Percentiles rank a stretch among this genome's conserved stretches.
These are phyloP conservation scores for Nycticebus coucang DNA, from an alignment of 2,113 vertebrate species.

Conservation along the genomic window DNA sequence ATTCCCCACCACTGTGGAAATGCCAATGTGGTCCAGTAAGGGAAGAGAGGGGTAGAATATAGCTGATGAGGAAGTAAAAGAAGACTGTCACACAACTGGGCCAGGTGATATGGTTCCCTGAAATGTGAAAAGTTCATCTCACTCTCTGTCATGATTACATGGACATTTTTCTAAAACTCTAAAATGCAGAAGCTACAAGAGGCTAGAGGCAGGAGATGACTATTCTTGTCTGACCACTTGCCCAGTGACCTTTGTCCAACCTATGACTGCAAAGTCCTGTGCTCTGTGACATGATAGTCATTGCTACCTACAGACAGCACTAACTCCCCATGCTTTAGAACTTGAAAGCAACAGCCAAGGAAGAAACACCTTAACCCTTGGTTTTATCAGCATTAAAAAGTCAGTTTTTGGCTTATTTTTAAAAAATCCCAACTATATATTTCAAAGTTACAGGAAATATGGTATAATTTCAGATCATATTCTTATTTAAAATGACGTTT, in stretches of 20 bases:
- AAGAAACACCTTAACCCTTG: background rate
- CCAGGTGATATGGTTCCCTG: background rate
- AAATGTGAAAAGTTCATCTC: background rate
- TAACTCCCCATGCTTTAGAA: background rate
- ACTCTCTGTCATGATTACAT: background rate
- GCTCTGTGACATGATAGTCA: background rate
- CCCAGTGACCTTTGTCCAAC: background rate
- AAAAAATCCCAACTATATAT: background rate
- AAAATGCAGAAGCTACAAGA: background rate
- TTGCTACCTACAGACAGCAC: background rate
- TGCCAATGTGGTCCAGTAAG: background rate
- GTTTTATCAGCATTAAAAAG: background rate
- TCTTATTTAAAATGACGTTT: constrained; percentile 20
- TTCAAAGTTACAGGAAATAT: background rate
- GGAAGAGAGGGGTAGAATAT: background rate
- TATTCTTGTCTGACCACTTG: background rate
- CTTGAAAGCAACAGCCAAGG: background rate
- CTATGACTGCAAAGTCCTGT: background rate
- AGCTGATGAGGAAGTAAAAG: background rate
- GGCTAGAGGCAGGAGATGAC: background rate
- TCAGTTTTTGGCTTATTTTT: constrained; percentile 14
- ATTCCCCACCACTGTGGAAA: background rate
- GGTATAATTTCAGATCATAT: background rate
- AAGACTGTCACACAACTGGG: background rate
- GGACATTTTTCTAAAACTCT: background rate